Evolutionary conservation across 1,140 invertebrate genomes (phyloP).

Genomic region (Adelges cooleyi): DNA sequence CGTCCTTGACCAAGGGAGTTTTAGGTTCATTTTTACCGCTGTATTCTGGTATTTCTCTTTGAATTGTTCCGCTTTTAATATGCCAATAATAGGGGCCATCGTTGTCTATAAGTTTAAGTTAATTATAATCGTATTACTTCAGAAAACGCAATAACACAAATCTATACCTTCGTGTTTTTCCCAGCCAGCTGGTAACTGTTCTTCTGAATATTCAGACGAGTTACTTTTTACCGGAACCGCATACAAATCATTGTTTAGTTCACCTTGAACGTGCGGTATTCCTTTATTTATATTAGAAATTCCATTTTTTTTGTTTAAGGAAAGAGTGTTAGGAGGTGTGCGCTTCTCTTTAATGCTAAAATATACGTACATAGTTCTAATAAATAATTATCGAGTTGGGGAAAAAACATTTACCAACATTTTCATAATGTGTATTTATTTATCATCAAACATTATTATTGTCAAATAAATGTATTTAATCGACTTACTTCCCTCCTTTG

Average conservation of each 20-base stretch:
- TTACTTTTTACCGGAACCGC: conserved; percentile 57
- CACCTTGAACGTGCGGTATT: conserved; percentile 55
- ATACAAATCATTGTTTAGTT: conserved; percentile 60
- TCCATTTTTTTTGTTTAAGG: conserved; percentile 25
- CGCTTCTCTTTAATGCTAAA: conserved; percentile 32
- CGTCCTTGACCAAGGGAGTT: conserved; percentile 45
- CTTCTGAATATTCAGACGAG: conserved; percentile 30
- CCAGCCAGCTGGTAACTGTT: conserved; percentile 70
- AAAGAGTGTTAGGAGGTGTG: conserved; percentile 29
- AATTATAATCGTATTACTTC: background rate
- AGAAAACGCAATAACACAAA: background rate
- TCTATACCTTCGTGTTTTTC: conserved; percentile 78
- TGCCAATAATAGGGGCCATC: conserved; percentile 96
- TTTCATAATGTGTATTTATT: too few relatives aligned
- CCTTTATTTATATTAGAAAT: conserved; percentile 6
- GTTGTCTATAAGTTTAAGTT: conserved; percentile 55
- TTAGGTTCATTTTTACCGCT: conserved; percentile 41
- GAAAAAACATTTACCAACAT: too few relatives aligned
- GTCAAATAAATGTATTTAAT: too few relatives aligned
- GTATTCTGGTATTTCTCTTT: conserved; percentile 68
- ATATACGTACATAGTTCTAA: background rate
- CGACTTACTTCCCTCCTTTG: conserved; percentile 17
- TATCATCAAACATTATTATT: too few relatives aligned
- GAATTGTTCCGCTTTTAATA: conserved; percentile 94
- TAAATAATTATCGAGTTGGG: too few relatives aligned